Evolutionary conservation across 2,113 vertebrate species (phyloP).

Genomic region (Anguilla rostrata): DNA sequence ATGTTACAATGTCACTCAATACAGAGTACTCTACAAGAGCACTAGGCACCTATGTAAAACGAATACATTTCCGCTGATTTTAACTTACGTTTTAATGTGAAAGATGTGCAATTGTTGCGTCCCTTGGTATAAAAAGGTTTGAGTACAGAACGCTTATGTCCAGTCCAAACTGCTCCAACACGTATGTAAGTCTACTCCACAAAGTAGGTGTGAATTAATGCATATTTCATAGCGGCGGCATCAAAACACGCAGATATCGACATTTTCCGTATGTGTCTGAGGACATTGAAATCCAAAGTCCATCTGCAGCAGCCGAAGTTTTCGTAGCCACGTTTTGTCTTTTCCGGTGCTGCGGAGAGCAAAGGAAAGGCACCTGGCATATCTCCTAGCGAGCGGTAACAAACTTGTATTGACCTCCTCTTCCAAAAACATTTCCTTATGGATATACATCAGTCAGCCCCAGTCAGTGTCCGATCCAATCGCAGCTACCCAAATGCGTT

Average conservation of each 20-base stretch:
- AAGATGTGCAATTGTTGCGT: not conserved
- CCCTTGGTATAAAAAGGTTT: not conserved
- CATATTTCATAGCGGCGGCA: not conserved
- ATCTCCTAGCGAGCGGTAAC: constrained; percentile 28
- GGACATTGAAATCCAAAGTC: constrained; percentile 8
- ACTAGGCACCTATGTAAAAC: not conserved
- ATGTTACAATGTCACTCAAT: not conserved
- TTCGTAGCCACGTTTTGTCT: constrained; percentile 17
- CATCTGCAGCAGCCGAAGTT: constrained; percentile 18
- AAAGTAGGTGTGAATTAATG: not conserved
- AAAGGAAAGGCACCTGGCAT: constrained; percentile 38
- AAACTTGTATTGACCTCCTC: constrained; percentile 52
- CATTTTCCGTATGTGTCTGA: not conserved
- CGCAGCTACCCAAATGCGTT: constrained; percentile 51
- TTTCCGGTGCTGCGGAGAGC: constrained; percentile 8
- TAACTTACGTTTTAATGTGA: constrained; percentile 19
- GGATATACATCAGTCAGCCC: constrained; percentile 60
- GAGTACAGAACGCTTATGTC: not conserved
- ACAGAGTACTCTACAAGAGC: not conserved
- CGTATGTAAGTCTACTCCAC: not conserved
- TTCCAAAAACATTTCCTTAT: constrained; percentile 48
- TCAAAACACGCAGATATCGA: constrained; percentile 23
- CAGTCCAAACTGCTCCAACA: constrained; percentile 9
- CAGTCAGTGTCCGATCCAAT: constrained; percentile 67
- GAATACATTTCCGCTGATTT: not conserved